Conservation (phyloP, 2,113 vertebrate species). For the Perca flavescens region DNA sequence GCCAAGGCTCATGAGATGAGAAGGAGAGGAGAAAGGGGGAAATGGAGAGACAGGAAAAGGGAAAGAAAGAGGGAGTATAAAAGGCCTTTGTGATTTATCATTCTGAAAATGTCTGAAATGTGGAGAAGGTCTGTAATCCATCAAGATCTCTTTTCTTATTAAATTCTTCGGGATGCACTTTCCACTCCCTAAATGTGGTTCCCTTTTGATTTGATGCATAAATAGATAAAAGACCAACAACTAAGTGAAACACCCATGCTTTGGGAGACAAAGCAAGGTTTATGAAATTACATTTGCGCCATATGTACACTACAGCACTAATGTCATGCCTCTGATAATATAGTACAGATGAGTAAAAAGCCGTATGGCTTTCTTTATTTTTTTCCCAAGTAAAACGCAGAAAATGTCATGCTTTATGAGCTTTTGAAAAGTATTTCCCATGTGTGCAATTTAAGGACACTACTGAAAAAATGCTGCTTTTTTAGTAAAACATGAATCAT, state of each 20-base stretch:
- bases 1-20: conserved; percentile 82
- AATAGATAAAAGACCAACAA: conserved; percentile 81
- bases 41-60: conserved; percentile 49
- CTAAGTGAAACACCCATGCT: conserved; percentile 72
- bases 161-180: conserved; percentile 87
- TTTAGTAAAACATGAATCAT: conserved; percentile 7
- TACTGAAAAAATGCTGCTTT: neutral
- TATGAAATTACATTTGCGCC: conserved; percentile 64
- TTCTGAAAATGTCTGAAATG: conserved; percentile 85
- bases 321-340: conserved; percentile 5
- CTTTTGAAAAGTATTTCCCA: conserved; percentile 8
- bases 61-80: conserved; percentile 69
- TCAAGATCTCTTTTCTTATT: conserved; percentile 89
- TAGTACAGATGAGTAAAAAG: neutral
- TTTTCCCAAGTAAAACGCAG: neutral
- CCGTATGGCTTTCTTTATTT: neutral
- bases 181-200: conserved; percentile 81
- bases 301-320: conserved; percentile 34
- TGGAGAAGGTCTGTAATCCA: conserved; percentile 87
- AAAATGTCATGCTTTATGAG: conserved; percentile 29
- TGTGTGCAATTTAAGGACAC: neutral
- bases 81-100: conserved; percentile 87
- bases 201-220: conserved; percentile 85
- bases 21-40: conserved; percentile 55
- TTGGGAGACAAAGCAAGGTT: conserved; percentile 60